phyloP scores from a whole-genome alignment of 1,140 invertebrate genomes.

The Orius insidiosus region DNA sequence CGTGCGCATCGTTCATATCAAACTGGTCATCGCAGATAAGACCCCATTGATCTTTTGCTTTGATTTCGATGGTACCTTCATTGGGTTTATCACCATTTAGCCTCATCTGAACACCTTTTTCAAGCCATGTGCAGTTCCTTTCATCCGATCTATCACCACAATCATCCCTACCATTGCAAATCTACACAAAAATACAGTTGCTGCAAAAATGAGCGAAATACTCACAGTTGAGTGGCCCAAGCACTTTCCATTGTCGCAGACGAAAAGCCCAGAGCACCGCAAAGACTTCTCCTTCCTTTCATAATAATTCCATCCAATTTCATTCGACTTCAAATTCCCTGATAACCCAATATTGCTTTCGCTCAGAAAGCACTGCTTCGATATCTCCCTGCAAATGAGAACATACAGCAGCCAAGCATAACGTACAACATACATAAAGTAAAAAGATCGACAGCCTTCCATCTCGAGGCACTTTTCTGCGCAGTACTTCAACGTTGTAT shows the following conservation, averaged over 20 bases:
- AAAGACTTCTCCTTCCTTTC: conserved; percentile 31
- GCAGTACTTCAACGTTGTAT: conserved; percentile 33
- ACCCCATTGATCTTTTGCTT: conserved; percentile 46
- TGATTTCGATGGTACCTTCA: conserved; percentile 53
- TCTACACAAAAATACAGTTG: conserved; percentile 20
- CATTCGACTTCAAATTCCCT: conserved; percentile 29
- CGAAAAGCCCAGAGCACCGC: conserved; percentile 31
- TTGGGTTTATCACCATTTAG: conserved; percentile 35
- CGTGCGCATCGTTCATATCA: conserved; percentile 41
- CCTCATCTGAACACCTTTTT: conserved; percentile 40
- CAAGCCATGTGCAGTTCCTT: conserved; percentile 33
- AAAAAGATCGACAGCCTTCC: conserved; percentile 39
- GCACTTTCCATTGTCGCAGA: conserved; percentile 41
- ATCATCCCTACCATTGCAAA: conserved; percentile 51
- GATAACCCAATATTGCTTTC: conserved; percentile 38
- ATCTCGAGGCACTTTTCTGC: conserved; percentile 38
- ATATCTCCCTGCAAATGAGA: conserved; percentile 24
- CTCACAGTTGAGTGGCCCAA: conserved; percentile 30
- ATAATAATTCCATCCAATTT: conserved; percentile 36
- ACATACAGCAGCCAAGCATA: no score
- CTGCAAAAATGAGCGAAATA: background rate
- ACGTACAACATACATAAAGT: conserved; percentile 32
- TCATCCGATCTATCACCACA: conserved; percentile 53
- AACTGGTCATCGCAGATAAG: conserved; percentile 62
- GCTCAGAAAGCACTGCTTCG: conserved; percentile 37